phyloP scores from a whole-genome alignment of 2,888 invertebrate species.

The Subacronicta megacephala region DNA sequence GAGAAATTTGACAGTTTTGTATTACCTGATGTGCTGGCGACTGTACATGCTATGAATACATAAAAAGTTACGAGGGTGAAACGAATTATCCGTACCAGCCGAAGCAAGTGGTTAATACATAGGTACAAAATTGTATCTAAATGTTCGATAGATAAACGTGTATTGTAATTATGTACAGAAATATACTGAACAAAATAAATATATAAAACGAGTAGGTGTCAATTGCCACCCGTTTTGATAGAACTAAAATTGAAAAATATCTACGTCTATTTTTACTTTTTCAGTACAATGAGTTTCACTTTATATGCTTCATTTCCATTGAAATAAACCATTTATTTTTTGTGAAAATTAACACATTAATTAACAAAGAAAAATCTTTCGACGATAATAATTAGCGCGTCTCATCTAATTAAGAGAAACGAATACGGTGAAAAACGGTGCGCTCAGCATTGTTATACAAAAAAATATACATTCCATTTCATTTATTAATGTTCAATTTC shows the following conservation, averaged over 20 bases:
- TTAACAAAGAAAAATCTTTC: no score
- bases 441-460: no score
- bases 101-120: constrained; percentile 6
- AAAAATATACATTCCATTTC: background rate
- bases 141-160: constrained; percentile 7
- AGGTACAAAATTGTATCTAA: background rate
- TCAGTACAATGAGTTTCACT: background rate
- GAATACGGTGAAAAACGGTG: no score
- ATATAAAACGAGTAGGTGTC: constrained; percentile 10
- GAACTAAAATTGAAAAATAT: constrained; percentile 6
- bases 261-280: background rate
- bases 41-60: no score
- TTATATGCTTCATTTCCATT: no score
- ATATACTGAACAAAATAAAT: constrained; percentile 13
- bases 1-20: no score
- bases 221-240: constrained; percentile 10
- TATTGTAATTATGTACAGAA: constrained; percentile 19
- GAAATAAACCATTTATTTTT: no score
- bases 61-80: no score
- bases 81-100: constrained; percentile 4
- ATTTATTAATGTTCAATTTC: constrained; percentile 44
- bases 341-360: no score
- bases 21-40: no score
- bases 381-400: no score
- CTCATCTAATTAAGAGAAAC: no score